These are phyloP conservation scores for Cepaea nemoralis DNA, from an alignment of 1,140 invertebrate species.

Conservation along the genomic window DNA sequence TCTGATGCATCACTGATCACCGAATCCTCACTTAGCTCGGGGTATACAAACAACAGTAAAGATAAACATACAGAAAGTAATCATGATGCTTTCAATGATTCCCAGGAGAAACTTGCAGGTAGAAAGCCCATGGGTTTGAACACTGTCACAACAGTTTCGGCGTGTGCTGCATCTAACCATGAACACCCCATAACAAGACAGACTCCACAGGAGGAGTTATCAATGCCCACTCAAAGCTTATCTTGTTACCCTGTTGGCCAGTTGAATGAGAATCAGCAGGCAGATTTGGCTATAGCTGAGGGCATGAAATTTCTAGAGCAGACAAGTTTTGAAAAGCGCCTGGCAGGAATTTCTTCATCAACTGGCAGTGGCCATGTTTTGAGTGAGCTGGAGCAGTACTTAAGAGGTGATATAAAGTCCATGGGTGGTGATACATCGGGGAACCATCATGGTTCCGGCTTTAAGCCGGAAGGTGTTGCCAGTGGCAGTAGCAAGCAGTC, in stretches of 20 bases:
- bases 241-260: background rate
- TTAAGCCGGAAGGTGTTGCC: background rate
- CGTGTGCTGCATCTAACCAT: background rate
- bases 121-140: background rate
- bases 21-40: background rate
- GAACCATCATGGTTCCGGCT: background rate
- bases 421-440: background rate
- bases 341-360: background rate
- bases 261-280: background rate
- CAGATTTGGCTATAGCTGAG: slow-evolving; percentile 1
- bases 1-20: background rate
- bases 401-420: background rate
- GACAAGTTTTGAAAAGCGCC: background rate
- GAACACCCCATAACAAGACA: background rate
- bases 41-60: background rate
- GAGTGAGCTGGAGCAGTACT: background rate
- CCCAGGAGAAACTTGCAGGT: background rate
- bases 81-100: background rate
- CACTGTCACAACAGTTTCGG: background rate
- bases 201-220: background rate
- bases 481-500: background rate
- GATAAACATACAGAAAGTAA: background rate
- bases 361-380: background rate
- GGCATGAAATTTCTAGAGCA: background rate
- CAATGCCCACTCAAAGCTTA: background rate